Percentiles rank a stretch among this genome's conserved stretches.
phyloP scores from a whole-genome alignment of 2,113 vertebrate genomes.

The Clarias batrachus region DNA sequence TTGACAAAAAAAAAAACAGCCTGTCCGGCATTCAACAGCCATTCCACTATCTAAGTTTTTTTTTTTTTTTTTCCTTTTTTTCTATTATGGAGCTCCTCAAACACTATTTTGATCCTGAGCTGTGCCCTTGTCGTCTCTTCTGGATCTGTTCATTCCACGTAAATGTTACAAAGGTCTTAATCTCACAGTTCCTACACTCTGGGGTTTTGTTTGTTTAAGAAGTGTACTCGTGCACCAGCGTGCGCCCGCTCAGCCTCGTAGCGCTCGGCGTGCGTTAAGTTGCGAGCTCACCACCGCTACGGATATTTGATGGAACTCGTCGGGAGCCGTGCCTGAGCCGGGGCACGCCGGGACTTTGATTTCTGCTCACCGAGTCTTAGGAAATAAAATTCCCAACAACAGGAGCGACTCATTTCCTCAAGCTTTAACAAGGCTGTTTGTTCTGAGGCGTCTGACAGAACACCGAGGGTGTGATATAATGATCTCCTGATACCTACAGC shows the following conservation, averaged over 20 bases:
- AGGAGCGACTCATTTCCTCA: not conserved
- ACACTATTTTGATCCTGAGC: not conserved
- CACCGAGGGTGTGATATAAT: not conserved
- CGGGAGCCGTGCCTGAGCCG: not conserved
- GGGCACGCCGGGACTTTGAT: not conserved
- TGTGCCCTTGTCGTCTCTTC: not conserved
- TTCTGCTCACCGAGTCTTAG: not conserved
- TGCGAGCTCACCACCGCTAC: not conserved
- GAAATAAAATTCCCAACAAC: not conserved
- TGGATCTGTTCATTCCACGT: not conserved
- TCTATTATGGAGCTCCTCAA: not conserved
- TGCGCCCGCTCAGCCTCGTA: not conserved
- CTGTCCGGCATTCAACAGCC: no score
- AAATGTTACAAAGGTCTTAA: not conserved
- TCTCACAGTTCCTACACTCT: not conserved
- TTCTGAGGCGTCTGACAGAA: not conserved
- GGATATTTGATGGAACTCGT: not conserved
- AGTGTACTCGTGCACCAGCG: not conserved
- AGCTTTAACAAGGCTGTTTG: not conserved
- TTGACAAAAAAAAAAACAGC: no score
- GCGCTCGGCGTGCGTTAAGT: not conserved
- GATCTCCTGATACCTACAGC: constrained; percentile 6
- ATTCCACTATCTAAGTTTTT: no score
- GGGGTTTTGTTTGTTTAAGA: not conserved
- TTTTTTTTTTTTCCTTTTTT: not conserved